Percentiles rank a stretch among this genome's conserved stretches.
phyloP scores from a whole-genome alignment of 2,113 vertebrate species.

The Anoplopoma fimbria region DNA sequence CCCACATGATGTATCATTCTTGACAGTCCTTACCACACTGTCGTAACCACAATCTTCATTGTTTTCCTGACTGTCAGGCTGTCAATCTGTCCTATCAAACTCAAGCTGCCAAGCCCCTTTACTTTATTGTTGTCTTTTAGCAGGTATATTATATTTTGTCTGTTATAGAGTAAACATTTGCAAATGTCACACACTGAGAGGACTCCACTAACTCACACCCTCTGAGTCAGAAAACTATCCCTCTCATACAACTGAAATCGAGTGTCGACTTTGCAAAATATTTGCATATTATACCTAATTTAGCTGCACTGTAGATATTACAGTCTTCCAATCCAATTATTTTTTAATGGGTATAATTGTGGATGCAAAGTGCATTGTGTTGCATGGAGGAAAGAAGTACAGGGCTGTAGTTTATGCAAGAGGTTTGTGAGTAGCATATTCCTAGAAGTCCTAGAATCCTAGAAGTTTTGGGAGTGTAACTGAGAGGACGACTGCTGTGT shows the following conservation, averaged over 20 bases:
- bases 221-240: not conserved
- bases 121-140: slow-evolving; percentile 43
- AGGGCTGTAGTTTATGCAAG: not conserved
- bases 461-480: not conserved
- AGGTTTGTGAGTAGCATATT: not conserved
- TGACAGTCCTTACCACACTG: slow-evolving; percentile 55
- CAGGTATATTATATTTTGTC: not conserved
- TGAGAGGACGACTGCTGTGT: not conserved
- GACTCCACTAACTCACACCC: not conserved
- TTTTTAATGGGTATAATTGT: not conserved
- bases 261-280: not conserved
- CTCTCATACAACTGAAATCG: not conserved
- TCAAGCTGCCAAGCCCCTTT: slow-evolving; percentile 28
- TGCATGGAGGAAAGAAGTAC: not conserved
- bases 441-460: not conserved
- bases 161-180: not conserved
- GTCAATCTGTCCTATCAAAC: slow-evolving; percentile 37
- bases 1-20: slow-evolving; percentile 50
- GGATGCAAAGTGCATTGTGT: not conserved
- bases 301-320: not conserved
- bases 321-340: not conserved
- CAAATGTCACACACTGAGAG: not conserved
- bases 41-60: slow-evolving; percentile 51
- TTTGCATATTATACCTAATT: not conserved
- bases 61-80: slow-evolving; percentile 53